Percentiles rank a stretch among this genome's conserved stretches.
phyloP scores from a whole-genome alignment of 1,140 invertebrate species.

The Drosophila bocqueti region DNA sequence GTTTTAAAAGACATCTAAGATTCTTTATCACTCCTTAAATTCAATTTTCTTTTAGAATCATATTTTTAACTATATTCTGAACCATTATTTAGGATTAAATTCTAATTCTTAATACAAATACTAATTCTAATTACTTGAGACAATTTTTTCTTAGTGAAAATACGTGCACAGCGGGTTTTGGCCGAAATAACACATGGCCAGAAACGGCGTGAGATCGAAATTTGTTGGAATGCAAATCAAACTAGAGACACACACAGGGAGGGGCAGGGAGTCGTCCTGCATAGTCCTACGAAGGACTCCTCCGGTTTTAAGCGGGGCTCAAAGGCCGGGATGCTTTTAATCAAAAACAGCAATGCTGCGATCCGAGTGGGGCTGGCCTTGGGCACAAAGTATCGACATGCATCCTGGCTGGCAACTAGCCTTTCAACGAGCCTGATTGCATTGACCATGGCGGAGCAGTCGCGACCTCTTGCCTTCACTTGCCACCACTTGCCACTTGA shows the following conservation, averaged over 20 bases:
- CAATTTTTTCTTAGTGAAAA: neutral
- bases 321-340: slow-evolving; percentile 68
- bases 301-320: slow-evolving; percentile 21
- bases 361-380: neutral
- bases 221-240: slow-evolving; percentile 67
- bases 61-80: neutral
- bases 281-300: slow-evolving; percentile 7
- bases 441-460: slow-evolving; percentile 27
- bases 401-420: slow-evolving; percentile 13
- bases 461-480: slow-evolving; percentile 10
- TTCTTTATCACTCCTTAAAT: neutral
- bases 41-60: neutral
- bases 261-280: neutral
- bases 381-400: slow-evolving; percentile 38
- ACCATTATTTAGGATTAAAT: neutral
- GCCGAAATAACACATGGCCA: neutral
- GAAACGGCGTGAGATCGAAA: slow-evolving; percentile 57
- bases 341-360: slow-evolving; percentile 64
- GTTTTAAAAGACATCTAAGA: neutral
- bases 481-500: slow-evolving; percentile 21
- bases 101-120: neutral
- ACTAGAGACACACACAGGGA: slow-evolving; percentile 49
- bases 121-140: too few species aligned
- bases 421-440: slow-evolving; percentile 52
- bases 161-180: neutral